Evolutionary conservation across 2,797 vertebrate species (phyloP), one percentile per base, ranked within the genome.

Genomic region (Mormyrus hasselquistii): DNA sequence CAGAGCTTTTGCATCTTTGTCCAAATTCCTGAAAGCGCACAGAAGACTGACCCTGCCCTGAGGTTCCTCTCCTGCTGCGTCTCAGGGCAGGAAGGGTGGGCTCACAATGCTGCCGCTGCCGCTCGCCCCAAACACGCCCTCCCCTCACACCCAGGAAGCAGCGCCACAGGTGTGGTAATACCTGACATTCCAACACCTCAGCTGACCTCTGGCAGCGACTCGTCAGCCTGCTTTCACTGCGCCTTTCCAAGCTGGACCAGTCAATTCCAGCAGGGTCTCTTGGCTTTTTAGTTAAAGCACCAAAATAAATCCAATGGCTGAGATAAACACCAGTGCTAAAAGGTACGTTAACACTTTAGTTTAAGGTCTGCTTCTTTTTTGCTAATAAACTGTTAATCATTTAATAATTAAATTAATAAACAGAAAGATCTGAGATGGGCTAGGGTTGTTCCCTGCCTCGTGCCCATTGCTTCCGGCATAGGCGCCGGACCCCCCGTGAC

Each of bases 181-280:
- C 90, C 88, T 94, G 92, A 93, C 88, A 96, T 96, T 94, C 93
- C 91, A 90, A 87, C 79, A 90, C 79, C 62, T 90, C 87, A 79
- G 57, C 55, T 76, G 49, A 89, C 90, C 89, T 73, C 88, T 86
- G 62, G 65, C 57, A 65, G 79, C 91, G 93, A 92, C 93, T 83
- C 82, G 0, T 90, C 76, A 88, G 59, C 90, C 89, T 14, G 12
- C 57, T 89, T 38, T 88, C n/a, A 88, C 90, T 76, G 6, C 2
- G 19, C 6, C 73, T 38, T 49, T 3, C 8, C n/a, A 84, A 14
- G 47, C 79, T 25, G n/a, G 44, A 10, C 47, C 9, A 0, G 9
- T 14, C n/a, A 47, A 10, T 29, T 25, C n/a, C 82, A 47, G 82
- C 82, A 84, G n/a, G 8, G 14, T 38, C 16, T 10, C 41, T 83